Conservation (phyloP, 1,140 invertebrate genomes). For the Acromyrmex charruanus region DNA sequence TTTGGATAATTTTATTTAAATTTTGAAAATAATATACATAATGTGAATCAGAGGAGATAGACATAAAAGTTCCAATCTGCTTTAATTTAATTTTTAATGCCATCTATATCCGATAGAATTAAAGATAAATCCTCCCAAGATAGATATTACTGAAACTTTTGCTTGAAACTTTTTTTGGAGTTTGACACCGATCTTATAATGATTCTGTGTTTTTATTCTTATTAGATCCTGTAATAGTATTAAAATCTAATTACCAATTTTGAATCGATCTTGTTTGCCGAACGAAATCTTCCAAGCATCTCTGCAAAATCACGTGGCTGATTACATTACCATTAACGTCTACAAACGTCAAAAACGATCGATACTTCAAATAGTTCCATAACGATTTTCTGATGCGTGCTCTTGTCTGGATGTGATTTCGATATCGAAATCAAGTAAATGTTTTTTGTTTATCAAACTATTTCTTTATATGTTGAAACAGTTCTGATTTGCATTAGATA, state of each 20-base stretch:
- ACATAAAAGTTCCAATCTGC: background rate
- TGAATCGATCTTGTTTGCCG: background rate
- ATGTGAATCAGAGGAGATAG: background rate
- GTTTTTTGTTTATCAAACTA: slow-evolving; percentile 9
- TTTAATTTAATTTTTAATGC: background rate
- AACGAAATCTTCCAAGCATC: background rate
- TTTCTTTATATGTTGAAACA: background rate
- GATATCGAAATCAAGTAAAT: slow-evolving; percentile 14
- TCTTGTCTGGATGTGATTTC: background rate
- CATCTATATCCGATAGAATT: background rate
- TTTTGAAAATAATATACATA: slow-evolving; percentile 2
- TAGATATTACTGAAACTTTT: background rate
- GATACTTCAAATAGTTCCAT: slow-evolving; percentile 6
- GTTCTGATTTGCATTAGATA: background rate
- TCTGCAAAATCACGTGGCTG: background rate
- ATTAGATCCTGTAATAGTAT: background rate
- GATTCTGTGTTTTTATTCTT: slow-evolving; percentile 5
- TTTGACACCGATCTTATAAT: slow-evolving; percentile 4
- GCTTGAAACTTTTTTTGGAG: background rate
- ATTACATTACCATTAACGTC: slow-evolving; percentile 23
- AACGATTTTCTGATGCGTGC: slow-evolving; percentile 28
- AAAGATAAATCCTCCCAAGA: background rate
- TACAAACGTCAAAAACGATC: slow-evolving; percentile 1
- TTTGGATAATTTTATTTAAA: slow-evolving; percentile 7
- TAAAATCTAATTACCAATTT: slow-evolving; percentile 22